Percentiles rank a stretch among this genome's conserved stretches.
phyloP scores from a whole-genome alignment of 2,797 vertebrate genomes.

The Leucoraja ocellata region DNA sequence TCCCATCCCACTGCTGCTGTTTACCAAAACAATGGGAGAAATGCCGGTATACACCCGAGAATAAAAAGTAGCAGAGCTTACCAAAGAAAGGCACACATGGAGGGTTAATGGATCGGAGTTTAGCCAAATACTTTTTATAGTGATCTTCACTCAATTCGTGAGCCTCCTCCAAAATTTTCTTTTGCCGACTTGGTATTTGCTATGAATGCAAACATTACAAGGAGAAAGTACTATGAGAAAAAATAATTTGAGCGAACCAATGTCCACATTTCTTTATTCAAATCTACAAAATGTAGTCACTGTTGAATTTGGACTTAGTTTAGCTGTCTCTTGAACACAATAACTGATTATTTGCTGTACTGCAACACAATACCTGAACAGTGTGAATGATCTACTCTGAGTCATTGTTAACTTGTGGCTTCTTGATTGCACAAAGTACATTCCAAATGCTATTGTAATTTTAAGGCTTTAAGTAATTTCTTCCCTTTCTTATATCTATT shows the following conservation, averaged over 20 bases:
- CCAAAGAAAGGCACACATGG: constrained; percentile 96
- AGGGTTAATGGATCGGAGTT: constrained; percentile 94
- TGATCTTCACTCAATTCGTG: constrained; percentile 95
- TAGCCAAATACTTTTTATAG: constrained; percentile 94
- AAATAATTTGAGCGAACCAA: neutral
- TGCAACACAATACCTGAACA: neutral
- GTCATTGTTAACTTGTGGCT: neutral
- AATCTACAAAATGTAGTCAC: neutral
- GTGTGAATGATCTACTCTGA: neutral
- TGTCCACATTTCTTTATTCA: neutral
- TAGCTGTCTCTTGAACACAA: neutral
- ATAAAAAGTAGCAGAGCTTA: constrained; percentile 49
- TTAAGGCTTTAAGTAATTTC: neutral
- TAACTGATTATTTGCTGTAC: neutral
- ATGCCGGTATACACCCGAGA: too few species aligned
- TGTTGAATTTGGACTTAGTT: neutral
- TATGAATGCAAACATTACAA: constrained; percentile 44
- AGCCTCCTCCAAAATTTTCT: constrained; percentile 89
- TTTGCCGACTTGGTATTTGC: constrained; percentile 92
- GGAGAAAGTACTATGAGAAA: constrained; percentile 42
- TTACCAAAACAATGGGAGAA: neutral
- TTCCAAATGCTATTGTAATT: neutral
- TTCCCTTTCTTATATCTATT: neutral
- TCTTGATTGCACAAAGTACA: neutral
- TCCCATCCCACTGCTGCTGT: neutral